These are phyloP conservation scores for Hypomecis atomaria DNA, from an alignment of 2,888 invertebrate genomes.

Conservation along the genomic window DNA sequence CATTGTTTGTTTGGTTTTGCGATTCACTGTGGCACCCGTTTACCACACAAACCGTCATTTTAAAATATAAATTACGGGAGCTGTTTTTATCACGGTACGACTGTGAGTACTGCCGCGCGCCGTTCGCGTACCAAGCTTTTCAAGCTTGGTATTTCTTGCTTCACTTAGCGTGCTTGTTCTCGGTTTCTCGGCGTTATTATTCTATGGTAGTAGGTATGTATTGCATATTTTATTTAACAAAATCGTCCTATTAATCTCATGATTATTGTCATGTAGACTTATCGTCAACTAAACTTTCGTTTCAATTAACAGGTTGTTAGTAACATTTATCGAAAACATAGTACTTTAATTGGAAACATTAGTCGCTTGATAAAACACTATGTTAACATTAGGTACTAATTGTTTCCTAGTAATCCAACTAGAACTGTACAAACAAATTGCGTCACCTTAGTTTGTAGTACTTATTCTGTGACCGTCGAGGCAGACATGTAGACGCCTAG, in stretches of 20 bases:
- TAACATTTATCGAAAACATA: slow-evolving; percentile 3
- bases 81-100: too few relatives aligned
- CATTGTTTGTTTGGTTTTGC: too few relatives aligned
- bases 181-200: too few relatives aligned
- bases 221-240: too few relatives aligned
- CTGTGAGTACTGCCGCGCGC: too few relatives aligned
- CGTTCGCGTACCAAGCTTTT: too few relatives aligned
- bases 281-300: not conserved
- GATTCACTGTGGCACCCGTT: too few relatives aligned
- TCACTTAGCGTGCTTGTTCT: too few relatives aligned
- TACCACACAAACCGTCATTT: too few relatives aligned
- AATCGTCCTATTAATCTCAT: not conserved
- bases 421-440: not conserved
- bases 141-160: too few relatives aligned
- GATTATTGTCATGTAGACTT: not conserved
- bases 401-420: not conserved
- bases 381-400: slow-evolving; percentile 2
- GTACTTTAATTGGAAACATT: slow-evolving; percentile 11
- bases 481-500: slow-evolving; percentile 10
- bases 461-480: not conserved
- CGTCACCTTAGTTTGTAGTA: not conserved
- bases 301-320: not conserved
- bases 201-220: too few relatives aligned
- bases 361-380: slow-evolving; percentile 4
- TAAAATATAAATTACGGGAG: too few relatives aligned